Base-by-base conservation (phyloP, 2,113 vertebrate genomes). In the Atractosteus spatula region DNA sequence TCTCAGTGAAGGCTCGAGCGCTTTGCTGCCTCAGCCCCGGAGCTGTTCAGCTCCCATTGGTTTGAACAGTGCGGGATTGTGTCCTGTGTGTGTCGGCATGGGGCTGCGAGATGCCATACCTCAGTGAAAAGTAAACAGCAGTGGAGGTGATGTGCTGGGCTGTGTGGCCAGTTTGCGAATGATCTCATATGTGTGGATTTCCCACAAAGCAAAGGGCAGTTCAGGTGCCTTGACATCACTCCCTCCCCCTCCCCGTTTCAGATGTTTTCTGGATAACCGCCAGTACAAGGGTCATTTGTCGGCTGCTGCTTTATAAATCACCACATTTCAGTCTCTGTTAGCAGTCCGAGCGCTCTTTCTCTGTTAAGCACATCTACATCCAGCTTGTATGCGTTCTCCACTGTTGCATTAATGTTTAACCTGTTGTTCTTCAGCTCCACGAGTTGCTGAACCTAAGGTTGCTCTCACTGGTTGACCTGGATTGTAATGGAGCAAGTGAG, bases 51-150 rank as follows among this genome's bases (percentile, higher is more conserved):
- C n/a, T 16, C 17, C 14, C 16, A 14, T 56, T 7, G 43, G 47
- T 14, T n/a, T 43, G 56, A 56, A 62, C 64, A 69, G 68, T 61
- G 29, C 42, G n/a, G 41, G 72, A 44, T 59, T 76, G 61, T 62
- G 54, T 47, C 54, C 41, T 8, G n/a, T 65, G 41, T 12, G 14
- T 41, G 17, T 54, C 57, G 17, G 29, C 29, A 55, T 29, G 12
- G 43, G 29, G 47, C 54, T 75, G 72, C 55, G 70, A 75, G 67
- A 77, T 65, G 70, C n/a, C 13, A 8, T 61, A 51, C 71, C 66
- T 56, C 8, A 7, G 56, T 41, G 70, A 42, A 59, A 55, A 73
- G 55, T 44, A 72, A 77, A 75, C 57, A 45, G 47, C n/a, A 47
- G 8, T 29, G 47, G 17, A 16, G 3, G 14, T 8, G 29, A 11